Evolutionary conservation across 2,888 invertebrate species (phyloP).

Genomic region (Ophonus ardosiacus): DNA sequence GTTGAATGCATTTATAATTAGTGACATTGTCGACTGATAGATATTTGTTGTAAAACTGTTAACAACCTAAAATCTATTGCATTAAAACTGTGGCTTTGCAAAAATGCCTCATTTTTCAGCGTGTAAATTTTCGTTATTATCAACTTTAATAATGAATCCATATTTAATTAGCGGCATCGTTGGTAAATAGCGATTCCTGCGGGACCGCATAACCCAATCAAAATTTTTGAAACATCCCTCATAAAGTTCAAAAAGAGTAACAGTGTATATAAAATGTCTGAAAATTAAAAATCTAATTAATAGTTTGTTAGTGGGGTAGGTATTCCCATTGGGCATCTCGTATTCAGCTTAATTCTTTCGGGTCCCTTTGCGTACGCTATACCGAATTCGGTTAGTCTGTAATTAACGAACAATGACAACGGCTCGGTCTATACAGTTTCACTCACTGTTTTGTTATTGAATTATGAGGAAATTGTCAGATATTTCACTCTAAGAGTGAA

Average conservation of each 20-base stretch:
- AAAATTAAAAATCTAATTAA: conserved; percentile 56
- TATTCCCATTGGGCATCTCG: conserved; percentile 46
- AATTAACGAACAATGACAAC: conserved; percentile 53
- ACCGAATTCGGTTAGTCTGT: conserved; percentile 44
- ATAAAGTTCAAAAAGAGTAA: conserved; percentile 48
- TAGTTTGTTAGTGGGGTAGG: conserved; percentile 44
- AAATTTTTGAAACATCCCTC: conserved; percentile 44
- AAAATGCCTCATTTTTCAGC: not conserved
- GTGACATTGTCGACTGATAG: not conserved
- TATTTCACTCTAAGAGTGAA: not conserved
- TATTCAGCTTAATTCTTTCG: conserved; percentile 51
- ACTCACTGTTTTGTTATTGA: conserved; percentile 47
- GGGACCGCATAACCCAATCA: conserved; percentile 13
- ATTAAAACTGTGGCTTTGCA: not conserved
- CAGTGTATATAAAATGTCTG: conserved; percentile 42
- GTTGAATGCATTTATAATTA: not conserved
- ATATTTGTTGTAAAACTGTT: not conserved
- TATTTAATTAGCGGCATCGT: conserved; percentile 34
- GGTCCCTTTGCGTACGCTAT: conserved; percentile 26
- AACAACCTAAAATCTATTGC: not conserved
- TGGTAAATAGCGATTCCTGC: conserved; percentile 11
- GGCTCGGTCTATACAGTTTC: conserved; percentile 6
- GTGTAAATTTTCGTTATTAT: conserved; percentile 30
- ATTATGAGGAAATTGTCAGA: conserved; percentile 39
- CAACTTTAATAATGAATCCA: conserved; percentile 47